Base-by-base conservation (phyloP, 2,888 invertebrate species). In the Leucania comma region DNA sequence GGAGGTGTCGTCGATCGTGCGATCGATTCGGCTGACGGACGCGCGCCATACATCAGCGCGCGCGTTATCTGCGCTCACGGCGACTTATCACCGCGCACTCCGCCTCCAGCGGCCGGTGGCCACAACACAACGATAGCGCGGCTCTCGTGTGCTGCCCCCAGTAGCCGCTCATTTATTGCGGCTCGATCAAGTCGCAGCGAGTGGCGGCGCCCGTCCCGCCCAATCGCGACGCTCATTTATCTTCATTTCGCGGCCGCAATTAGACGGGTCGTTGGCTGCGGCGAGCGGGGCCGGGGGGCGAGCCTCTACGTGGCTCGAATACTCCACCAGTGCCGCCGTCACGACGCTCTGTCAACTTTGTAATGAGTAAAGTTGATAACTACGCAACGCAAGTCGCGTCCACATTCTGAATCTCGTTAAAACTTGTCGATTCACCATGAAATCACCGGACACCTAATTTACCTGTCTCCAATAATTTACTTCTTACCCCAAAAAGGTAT, bases 231-330 rank as follows among this genome's bases (percentile, higher is more conserved):
- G 96, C 96, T 97, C 97, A 97, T 97, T 97, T 96, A 96, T 97
- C 97, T 97, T 97, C 97, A 97, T 97, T 97, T 94, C 93, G 96
- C 95, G 95, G 96, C 96, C 96, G 96, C 97, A 97, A 97, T 97
- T 97, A 97, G 97, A 97, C 96, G 97, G 97, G 96, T 97, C 97
- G 97, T 96, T 96, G 97, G 96, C 95, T 96, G 96, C 95, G 93
- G 93, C 69, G 63, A 60, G 80, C 53, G 72, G 77, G 80, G 77
- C 87, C 90, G 91, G 88, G 86, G 90, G 89, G 88, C 89, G 87
- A 86, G 87, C 88, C 85, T 83, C 86, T 93, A 95, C 95, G 95
- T 95, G 95, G 94, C 90, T 89, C 90, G 95, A 94, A 95, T 95
- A 95, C 93, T 86, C 84, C 82, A 48, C 60, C 65, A 63, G 57